Base-by-base conservation (phyloP, 2,888 invertebrate genomes). In the Caenorhabditis sinica region DNA sequence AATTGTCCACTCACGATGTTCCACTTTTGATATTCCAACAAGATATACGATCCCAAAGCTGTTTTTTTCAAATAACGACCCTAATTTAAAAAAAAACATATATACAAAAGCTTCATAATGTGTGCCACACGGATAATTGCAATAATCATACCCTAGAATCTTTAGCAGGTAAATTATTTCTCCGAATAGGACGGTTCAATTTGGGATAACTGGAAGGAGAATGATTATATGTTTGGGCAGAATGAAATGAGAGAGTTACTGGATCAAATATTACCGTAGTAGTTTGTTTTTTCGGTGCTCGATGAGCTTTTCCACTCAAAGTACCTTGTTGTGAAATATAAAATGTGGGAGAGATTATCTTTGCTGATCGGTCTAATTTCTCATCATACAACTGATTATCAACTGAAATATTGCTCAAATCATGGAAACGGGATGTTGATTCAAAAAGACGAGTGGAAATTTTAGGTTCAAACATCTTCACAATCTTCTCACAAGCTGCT, bases 181-280 rank as follows among this genome's bases (percentile, higher is more conserved):
- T n/a, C 9, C 65, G 49, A n/a, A 65, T 9, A 2, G 45, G 45
- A 8, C 65, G 45, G 11, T 65, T 45, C 6, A 65, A 65, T 65
- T 45, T 49, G n/a, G 45, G 25, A n/a, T 45, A n/a, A 28, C n/a
- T 45, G 28, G 15, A 6, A 25, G 40, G 43, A 25, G 63, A 63
- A 43, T 63, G 40, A 15, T 43, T 43, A 25, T 9, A 17, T 20
- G 68, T 15, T 15, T 40, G 51, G 28, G 69, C 25, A 25, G 69
- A 56, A 69, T 69, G 69, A n/a, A 69, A 69, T 40, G 69, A 69
- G 56, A 69, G 69, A 36, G 69, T 69, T 15, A 69, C 40, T 56
- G 69, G 69, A 43, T 69, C 69, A 56, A 69, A 69, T 25, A 69
- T 69, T 9, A 69, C 17, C 17, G 56, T 40, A n/a, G 53, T 25